Evolutionary conservation across 2,113 vertebrate genomes (phyloP).

Genomic region (Strix uralensis): DNA sequence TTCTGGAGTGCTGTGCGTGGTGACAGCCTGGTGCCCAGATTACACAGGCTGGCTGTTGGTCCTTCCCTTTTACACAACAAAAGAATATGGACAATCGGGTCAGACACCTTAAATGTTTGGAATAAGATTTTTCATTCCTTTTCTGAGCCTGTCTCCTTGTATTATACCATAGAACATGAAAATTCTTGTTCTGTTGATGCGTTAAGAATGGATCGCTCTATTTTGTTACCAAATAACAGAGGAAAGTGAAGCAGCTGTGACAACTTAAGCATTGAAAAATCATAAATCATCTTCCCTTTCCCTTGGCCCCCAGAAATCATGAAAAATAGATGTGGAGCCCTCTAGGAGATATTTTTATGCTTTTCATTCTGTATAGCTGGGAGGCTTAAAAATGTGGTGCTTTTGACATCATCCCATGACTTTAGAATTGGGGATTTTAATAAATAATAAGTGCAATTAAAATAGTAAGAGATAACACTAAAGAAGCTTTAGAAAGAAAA

Average conservation of each 20-base stretch:
- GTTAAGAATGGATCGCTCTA: slow-evolving; percentile 29
- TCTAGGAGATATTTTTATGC: neutral
- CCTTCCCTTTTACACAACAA: neutral
- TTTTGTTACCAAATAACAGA: slow-evolving; percentile 27
- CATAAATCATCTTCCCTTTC: slow-evolving; percentile 43
- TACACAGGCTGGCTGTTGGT: neutral
- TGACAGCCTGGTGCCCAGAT: neutral
- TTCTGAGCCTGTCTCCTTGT: neutral
- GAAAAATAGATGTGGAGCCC: slow-evolving; percentile 12
- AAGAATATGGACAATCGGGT: accelerated
- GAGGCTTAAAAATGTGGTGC: neutral
- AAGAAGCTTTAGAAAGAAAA: neutral
- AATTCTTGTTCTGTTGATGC: neutral
- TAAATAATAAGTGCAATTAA: neutral
- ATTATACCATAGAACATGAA: neutral
- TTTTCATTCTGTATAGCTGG: neutral
- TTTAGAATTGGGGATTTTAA: neutral
- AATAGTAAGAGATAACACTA: neutral
- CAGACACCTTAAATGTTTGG: neutral
- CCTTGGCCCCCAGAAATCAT: neutral
- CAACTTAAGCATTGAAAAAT: slow-evolving; percentile 35
- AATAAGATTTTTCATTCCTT: neutral
- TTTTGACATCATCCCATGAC: neutral
- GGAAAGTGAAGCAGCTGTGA: slow-evolving; percentile 43
- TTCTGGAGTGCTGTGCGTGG: accelerated